phyloP scores from a whole-genome alignment of 2,113 vertebrate genomes.

The Aspiorhynchus laticeps region DNA sequence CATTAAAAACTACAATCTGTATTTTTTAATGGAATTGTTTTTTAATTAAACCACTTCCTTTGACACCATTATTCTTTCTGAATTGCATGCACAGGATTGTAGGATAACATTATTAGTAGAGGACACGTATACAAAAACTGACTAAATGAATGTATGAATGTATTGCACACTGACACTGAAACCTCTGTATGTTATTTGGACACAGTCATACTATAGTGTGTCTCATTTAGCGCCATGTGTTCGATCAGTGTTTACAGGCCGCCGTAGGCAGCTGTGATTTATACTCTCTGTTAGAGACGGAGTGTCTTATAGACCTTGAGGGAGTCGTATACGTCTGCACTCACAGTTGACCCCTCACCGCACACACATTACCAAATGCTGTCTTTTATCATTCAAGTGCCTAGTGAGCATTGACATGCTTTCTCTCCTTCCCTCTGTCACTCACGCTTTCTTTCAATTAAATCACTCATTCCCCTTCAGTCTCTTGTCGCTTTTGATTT shows the following conservation, averaged over 20 bases:
- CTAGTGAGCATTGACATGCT: not conserved
- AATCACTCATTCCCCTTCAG: not conserved
- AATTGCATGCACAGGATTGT: not conserved
- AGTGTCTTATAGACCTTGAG: not conserved
- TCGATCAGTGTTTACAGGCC: slow-evolving; percentile 12
- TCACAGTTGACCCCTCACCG: not conserved
- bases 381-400: not conserved
- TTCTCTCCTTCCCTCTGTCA: not conserved
- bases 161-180: not conserved
- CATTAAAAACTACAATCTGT: not conserved
- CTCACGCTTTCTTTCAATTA: not conserved
- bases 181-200: not conserved
- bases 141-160: not conserved
- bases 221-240: not conserved
- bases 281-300: not conserved
- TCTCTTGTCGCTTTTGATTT: not conserved
- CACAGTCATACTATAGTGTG: not conserved
- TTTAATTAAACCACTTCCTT: not conserved
- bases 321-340: not conserved
- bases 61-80: not conserved
- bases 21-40: not conserved
- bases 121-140: not conserved
- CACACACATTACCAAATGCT: not conserved
- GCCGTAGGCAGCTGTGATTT: not conserved
- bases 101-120: not conserved